Evolutionary conservation across 2,888 invertebrate species (phyloP).

Genomic region (Iselma pallidipennis): DNA sequence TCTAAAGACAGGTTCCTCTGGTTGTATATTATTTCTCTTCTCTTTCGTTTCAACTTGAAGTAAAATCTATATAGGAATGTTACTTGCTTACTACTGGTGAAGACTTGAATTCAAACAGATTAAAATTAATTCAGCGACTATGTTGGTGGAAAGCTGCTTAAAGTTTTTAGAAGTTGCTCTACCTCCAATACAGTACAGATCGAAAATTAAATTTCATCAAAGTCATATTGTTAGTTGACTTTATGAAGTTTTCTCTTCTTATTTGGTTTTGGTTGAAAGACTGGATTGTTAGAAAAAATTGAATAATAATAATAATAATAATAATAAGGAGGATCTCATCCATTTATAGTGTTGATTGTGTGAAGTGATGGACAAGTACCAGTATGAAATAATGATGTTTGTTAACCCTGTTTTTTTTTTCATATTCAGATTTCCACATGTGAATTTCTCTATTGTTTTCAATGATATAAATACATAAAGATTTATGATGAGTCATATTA

Average conservation of each 20-base stretch:
- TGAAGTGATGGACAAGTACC: background rate
- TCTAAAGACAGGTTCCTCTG: constrained; percentile 34
- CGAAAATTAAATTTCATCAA: background rate
- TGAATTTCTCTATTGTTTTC: background rate
- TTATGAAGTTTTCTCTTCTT: too few relatives aligned
- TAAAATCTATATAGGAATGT: constrained; percentile 1
- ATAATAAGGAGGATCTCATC: too few relatives aligned
- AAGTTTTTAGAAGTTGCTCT: too few relatives aligned
- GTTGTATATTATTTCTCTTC: background rate
- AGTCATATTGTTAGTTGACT: background rate
- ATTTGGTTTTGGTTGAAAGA: too few relatives aligned
- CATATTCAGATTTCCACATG: too few relatives aligned
- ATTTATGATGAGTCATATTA: background rate
- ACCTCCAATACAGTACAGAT: too few relatives aligned
- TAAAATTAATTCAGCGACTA: constrained; percentile 20
- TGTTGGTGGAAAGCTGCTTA: background rate
- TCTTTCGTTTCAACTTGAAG: background rate
- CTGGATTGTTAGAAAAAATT: too few relatives aligned
- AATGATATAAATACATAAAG: background rate
- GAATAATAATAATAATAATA: too few relatives aligned
- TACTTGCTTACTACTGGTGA: too few relatives aligned
- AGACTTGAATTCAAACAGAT: constrained; percentile 18
- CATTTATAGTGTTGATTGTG: background rate
- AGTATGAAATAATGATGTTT: background rate
- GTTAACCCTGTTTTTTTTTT: background rate